phyloP scores from a whole-genome alignment of 2,113 vertebrate genomes.

The Lanius ludovicianus region DNA sequence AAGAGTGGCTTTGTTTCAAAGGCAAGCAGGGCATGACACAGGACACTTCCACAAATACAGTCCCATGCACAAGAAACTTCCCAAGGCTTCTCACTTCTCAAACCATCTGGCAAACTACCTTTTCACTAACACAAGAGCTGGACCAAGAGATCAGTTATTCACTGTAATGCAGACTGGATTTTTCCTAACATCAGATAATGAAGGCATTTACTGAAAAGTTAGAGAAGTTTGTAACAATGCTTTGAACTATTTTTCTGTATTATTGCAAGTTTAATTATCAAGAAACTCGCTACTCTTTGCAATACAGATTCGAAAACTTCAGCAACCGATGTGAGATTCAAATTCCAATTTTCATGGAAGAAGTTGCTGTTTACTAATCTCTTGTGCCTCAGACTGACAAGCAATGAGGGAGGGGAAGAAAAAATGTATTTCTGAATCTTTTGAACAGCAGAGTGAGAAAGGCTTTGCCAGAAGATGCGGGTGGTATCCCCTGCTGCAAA shows the following conservation, averaged over 20 bases:
- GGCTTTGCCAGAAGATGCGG: neutral
- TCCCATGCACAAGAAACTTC: neutral
- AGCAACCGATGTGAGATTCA: neutral
- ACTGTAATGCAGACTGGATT: neutral
- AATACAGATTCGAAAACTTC: neutral
- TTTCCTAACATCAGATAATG: neutral
- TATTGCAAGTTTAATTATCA: neutral
- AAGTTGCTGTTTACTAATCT: neutral
- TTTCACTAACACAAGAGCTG: neutral
- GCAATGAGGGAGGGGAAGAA: neutral
- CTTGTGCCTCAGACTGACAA: neutral
- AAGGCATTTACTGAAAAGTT: neutral
- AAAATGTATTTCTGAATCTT: neutral
- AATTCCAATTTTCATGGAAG: neutral
- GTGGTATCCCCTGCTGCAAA: conserved; percentile 20
- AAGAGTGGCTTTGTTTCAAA: neutral
- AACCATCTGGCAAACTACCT: neutral
- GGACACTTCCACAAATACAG: neutral
- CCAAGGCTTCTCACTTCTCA: neutral
- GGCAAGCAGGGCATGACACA: neutral
- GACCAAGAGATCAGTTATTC: neutral
- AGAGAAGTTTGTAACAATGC: neutral
- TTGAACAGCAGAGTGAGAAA: neutral
- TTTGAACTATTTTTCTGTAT: neutral
- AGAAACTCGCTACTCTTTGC: neutral